Base-by-base conservation (phyloP, 2,888 invertebrate species). In the Amblyjoppa fuscipennis region DNA sequence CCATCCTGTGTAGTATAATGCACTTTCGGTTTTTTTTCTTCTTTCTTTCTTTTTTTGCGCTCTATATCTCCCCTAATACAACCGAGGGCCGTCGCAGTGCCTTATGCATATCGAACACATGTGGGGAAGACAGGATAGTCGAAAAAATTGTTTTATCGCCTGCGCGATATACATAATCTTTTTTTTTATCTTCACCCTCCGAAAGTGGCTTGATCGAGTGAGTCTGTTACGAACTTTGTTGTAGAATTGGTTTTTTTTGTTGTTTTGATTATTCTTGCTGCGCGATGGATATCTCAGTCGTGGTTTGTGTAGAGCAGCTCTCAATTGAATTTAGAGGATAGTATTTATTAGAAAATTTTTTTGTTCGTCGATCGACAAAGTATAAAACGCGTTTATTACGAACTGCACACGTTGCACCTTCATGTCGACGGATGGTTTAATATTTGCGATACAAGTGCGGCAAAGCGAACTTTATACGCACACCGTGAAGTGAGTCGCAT, bases 21-120 rank as follows among this genome's bases (percentile, higher is more conserved):
- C 85, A 85, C 88, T 89, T 89, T 87, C 83, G 80, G 66, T 84
- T 88, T 88, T 89, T 89, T 88, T 89, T 87, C n/a, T 86, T 88
- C 87, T 83, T 79, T 76, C 69, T 75, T 84, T 84, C 85, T 77
- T 84, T 86, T 77, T 71, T 79, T 84, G 49, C 71, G 68, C 73
- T 73, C 61, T 51, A 53, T 75, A 34, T 83, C 81, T 74, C 77
- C 73, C 73, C 81, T 76, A 59, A 34, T 41, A 38, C 59, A 51
- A 7, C 31, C n/a, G 66, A 71, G 20, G 51, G 20, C 16, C 64
- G 64, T 64, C 34, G n/a, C 16, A 34, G 28, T 76, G 34, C n/a
- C 38, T 45, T 45, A 28, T 75, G 45, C n/a, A 25, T 20, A 75
- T 16, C 16, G 28, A 45, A 75, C 75, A 66, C 66, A 68, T 76